Evolutionary conservation across 2,113 vertebrate genomes (phyloP).

Genomic region (Cranoglanis bouderius): DNA sequence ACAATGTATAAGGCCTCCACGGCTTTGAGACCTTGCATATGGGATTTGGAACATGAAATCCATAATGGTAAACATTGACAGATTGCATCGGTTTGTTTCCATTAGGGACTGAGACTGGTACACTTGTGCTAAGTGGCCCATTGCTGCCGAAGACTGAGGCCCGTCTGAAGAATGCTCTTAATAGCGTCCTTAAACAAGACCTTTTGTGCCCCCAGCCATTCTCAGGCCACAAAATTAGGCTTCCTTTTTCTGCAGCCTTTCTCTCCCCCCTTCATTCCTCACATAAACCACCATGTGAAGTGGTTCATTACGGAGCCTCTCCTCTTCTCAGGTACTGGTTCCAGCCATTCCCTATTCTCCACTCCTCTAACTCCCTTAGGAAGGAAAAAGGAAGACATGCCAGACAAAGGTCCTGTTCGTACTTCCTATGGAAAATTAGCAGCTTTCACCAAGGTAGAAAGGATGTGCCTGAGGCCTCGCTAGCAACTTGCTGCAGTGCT

Average conservation of each 20-base stretch:
- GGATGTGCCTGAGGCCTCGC: conserved; percentile 76
- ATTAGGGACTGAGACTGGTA: conserved; percentile 97
- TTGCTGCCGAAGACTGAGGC: conserved; percentile 90
- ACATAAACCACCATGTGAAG: conserved; percentile 93
- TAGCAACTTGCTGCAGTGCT: conserved; percentile 61
- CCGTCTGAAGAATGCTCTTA: conserved; percentile 94
- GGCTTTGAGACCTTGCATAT: conserved; percentile 74
- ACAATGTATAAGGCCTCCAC: conserved; percentile 58
- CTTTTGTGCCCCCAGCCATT: conserved; percentile 97
- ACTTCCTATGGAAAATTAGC: conserved; percentile 99
- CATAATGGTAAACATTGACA: conserved; percentile 93
- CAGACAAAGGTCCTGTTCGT: conserved; percentile 99
- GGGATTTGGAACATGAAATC: conserved; percentile 92
- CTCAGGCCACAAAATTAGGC: conserved; percentile 96
- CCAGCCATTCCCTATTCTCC: conserved; percentile 92
- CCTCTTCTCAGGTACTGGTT: conserved; percentile 88
- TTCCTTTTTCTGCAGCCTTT: conserved; percentile 70
- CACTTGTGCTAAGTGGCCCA: conserved; percentile 99
- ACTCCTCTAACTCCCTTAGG: conserved; percentile 92
- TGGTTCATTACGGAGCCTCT: conserved; percentile 98
- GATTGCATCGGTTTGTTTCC: conserved; percentile 95
- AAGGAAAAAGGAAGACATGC: conserved; percentile 97
- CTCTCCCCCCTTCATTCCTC: conserved; percentile 65
- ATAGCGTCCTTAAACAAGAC: conserved; percentile 99
- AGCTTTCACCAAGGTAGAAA: conserved; percentile 99